These are phyloP conservation scores for Rachycentron canadum DNA, from an alignment of 2,797 vertebrate genomes.

Conservation along the genomic window DNA sequence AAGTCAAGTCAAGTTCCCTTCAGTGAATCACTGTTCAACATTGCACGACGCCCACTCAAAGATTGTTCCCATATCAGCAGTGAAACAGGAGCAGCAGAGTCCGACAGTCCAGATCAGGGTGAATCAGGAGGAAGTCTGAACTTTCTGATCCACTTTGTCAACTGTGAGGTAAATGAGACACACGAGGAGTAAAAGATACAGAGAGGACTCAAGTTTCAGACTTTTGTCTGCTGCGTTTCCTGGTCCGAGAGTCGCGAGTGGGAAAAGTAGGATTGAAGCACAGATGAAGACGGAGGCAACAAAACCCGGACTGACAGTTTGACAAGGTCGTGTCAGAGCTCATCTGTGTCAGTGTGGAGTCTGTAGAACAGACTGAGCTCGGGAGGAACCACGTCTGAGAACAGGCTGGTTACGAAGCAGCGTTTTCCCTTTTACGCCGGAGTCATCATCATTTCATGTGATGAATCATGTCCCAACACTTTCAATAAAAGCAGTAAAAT, in stretches of 20 bases:
- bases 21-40: slow-evolving; percentile 55
- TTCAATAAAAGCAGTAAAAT: neutral
- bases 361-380: neutral
- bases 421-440: slow-evolving; percentile 6
- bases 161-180: neutral
- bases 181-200: neutral
- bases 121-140: neutral
- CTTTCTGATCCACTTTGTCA: neutral
- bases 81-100: slow-evolving; percentile 15
- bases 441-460: slow-evolving; percentile 16
- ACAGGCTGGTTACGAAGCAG: too few species aligned
- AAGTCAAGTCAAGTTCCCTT: slow-evolving; percentile 45
- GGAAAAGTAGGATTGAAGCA: neutral
- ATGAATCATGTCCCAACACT: slow-evolving; percentile 19
- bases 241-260: neutral
- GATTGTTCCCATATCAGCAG: slow-evolving; percentile 36
- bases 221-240: neutral
- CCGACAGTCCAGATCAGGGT: neutral
- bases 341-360: slow-evolving; percentile 14
- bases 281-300: neutral
- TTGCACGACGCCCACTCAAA: slow-evolving; percentile 75
- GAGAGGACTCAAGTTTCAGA: neutral
- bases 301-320: slow-evolving; percentile 23
- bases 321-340: slow-evolving; percentile 19
- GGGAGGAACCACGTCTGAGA: slow-evolving; percentile 7